Conservation (phyloP, 2,113 vertebrate species). For the Delphinus delphis region DNA sequence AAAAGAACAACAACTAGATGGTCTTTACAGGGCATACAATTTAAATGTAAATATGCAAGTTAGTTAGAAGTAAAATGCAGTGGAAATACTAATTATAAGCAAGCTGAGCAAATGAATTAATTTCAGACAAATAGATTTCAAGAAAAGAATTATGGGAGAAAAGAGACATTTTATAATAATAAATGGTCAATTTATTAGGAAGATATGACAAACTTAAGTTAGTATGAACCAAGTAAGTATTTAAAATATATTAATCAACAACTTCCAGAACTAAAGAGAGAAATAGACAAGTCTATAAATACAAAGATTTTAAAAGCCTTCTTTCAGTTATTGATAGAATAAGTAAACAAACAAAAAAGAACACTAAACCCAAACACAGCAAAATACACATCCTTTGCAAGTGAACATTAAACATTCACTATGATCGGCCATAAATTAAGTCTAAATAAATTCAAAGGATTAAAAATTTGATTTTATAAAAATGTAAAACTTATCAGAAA, state of each 20-base stretch:
- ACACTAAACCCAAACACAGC: neutral
- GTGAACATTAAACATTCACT: neutral
- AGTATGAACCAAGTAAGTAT: neutral
- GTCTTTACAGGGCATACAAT: neutral
- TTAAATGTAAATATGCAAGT: neutral
- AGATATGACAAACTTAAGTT: neutral
- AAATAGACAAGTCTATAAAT: neutral
- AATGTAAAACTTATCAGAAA: neutral
- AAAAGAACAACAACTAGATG: neutral
- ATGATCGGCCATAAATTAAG: neutral
- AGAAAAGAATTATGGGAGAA: neutral
- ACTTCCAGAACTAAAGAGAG: neutral
- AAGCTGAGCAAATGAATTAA: neutral
- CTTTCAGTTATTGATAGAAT: neutral
- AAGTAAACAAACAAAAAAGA: neutral
- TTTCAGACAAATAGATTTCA: neutral
- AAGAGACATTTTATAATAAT: neutral
- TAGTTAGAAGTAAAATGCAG: neutral
- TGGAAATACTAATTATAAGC: neutral
- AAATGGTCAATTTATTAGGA: neutral
- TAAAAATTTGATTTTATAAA: slow-evolving; percentile 2
- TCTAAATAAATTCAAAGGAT: neutral
- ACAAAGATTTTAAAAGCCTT: neutral
- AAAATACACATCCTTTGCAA: neutral
- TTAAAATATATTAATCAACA: neutral